Evolutionary conservation across 2,113 vertebrate genomes (phyloP).

Genomic region (Daboia siamensis): DNA sequence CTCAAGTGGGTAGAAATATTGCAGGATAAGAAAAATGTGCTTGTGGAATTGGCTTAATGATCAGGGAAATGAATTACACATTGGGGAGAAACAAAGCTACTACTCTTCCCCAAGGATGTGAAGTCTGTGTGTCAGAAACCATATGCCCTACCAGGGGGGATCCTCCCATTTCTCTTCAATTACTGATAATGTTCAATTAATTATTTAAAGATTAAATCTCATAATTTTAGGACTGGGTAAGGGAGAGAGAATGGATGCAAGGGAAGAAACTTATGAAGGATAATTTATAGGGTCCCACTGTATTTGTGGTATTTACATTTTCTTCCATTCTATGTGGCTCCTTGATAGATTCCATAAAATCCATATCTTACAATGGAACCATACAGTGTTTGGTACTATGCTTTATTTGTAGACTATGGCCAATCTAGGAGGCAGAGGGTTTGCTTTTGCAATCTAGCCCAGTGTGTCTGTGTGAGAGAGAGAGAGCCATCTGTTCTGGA

Average conservation of each 20-base stretch:
- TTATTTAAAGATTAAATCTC: background rate
- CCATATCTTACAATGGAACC: background rate
- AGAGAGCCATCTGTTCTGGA: background rate
- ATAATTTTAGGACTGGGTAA: background rate
- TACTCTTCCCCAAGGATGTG: background rate
- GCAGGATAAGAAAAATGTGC: background rate
- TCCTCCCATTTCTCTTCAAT: background rate
- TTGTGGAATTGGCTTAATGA: background rate
- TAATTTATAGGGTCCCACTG: background rate
- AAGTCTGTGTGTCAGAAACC: background rate
- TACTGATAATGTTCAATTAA: background rate
- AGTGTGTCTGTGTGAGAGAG: background rate
- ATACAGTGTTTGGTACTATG: background rate
- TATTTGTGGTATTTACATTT: background rate
- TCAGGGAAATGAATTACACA: background rate
- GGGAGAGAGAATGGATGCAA: background rate
- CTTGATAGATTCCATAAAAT: background rate
- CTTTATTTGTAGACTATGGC: background rate
- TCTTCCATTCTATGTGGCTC: background rate
- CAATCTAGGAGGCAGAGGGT: background rate
- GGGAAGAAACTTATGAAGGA: background rate
- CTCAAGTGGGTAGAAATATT: background rate
- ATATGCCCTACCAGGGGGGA: background rate
- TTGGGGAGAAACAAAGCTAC: background rate
- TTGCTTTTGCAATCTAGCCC: background rate